Percentiles rank a stretch among this genome's conserved stretches.
Evolutionary conservation across 2,797 vertebrate species (phyloP).

Genomic region (Naso thynnoides): DNA sequence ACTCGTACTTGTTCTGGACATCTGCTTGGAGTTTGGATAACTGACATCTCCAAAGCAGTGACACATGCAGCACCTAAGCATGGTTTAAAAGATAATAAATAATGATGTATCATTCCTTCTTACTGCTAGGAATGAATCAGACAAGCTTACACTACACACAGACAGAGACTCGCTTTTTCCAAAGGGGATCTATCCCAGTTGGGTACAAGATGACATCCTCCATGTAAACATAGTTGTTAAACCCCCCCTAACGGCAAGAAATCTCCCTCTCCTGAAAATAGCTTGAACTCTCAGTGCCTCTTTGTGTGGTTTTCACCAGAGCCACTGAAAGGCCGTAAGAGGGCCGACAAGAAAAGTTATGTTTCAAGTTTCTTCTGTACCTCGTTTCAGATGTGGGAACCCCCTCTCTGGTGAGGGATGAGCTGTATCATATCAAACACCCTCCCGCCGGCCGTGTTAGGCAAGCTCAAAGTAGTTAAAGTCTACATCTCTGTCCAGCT

Average conservation of each 20-base stretch:
- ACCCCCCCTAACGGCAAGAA: constrained; percentile 36
- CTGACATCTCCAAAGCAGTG: constrained; percentile 64
- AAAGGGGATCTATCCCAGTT: constrained; percentile 35
- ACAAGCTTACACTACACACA: constrained; percentile 56
- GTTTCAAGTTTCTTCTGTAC: constrained; percentile 70
- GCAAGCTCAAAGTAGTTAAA: constrained; percentile 67
- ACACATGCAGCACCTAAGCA: constrained; percentile 70
- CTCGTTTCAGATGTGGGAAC: constrained; percentile 75
- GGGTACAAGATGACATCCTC: constrained; percentile 53
- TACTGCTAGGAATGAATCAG: constrained; percentile 56
- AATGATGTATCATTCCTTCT: constrained; percentile 46
- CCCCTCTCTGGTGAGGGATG: constrained; percentile 54
- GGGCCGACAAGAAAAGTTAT: constrained; percentile 68
- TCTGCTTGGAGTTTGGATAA: constrained; percentile 75
- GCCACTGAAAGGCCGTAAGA: constrained; percentile 63
- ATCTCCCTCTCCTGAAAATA: constrained; percentile 52
- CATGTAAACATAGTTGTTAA: constrained; percentile 60
- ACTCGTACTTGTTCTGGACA: constrained; percentile 60
- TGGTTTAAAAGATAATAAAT: constrained; percentile 65
- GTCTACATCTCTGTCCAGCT: constrained; percentile 75
- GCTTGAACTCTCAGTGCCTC: constrained; percentile 68
- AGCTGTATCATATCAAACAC: constrained; percentile 74
- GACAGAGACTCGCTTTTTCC: constrained; percentile 30
- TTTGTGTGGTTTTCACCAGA: constrained; percentile 73
- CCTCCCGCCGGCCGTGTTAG: constrained; percentile 49